phyloP scores from a whole-genome alignment of 2,888 invertebrate genomes.

The Gandaritis pyraliata region DNA sequence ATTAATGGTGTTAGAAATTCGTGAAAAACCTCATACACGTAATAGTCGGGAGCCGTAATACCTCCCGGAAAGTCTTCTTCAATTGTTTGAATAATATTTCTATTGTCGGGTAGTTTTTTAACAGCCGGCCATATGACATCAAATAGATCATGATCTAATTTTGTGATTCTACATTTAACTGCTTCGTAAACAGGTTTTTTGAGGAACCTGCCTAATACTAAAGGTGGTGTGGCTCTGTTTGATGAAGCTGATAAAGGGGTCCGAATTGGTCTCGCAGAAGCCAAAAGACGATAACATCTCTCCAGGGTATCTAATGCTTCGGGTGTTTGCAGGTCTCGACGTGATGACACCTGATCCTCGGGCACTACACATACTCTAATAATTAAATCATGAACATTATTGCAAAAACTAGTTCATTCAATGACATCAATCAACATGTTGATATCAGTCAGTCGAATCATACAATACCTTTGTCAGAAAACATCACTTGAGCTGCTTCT shows the following conservation, averaged over 20 bases:
- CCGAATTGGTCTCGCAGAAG: conserved; percentile 84
- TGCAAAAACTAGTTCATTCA: conserved; percentile 5
- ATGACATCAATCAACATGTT: conserved; percentile 1
- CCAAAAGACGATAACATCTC: conserved; percentile 89
- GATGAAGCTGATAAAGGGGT: conserved; percentile 85
- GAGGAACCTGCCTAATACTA: conserved; percentile 89
- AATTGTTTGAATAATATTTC: conserved; percentile 81
- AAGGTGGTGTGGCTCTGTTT: conserved; percentile 79
- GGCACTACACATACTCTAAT: conserved; percentile 83
- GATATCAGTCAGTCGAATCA: conserved; percentile 6
- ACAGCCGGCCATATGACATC: conserved; percentile 96
- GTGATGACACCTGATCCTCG: conserved; percentile 89
- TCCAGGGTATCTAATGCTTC: conserved; percentile 90
- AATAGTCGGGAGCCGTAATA: conserved; percentile 93
- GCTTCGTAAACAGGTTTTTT: conserved; percentile 89
- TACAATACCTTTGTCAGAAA: conserved; percentile 90
- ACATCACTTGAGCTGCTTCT: conserved; percentile 86
- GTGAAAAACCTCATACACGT: conserved; percentile 92
- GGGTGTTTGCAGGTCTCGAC: conserved; percentile 88
- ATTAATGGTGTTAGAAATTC: conserved; percentile 93
- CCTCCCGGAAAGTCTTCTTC: conserved; percentile 90
- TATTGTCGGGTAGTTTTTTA: conserved; percentile 88
- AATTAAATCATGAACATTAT: conserved; percentile 36
- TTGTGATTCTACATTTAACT: conserved; percentile 90
- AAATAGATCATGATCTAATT: conserved; percentile 93